Percentiles rank a stretch among this genome's conserved stretches.
Conservation (phyloP, 1,140 invertebrate genomes). For the Psilanteris sp. region DNA sequence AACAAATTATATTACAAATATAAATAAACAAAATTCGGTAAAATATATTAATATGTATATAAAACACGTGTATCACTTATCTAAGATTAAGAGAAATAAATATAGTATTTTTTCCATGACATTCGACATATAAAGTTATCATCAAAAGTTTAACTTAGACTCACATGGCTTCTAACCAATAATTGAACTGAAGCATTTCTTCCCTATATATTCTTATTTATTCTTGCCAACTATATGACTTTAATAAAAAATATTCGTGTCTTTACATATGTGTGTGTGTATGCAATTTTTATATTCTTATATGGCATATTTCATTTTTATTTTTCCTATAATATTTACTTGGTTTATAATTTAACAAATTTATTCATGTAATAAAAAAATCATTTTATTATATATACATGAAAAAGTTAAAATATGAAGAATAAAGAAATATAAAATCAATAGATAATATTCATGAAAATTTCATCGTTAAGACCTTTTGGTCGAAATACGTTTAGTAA, state of each 20-base stretch:
- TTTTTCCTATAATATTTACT: background rate
- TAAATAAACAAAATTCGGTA: no score
- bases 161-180: conserved; percentile 27
- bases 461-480: no score
- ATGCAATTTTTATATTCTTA: conserved; percentile 2
- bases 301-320: conserved; percentile 20
- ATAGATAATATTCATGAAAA: no score
- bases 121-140: conserved; percentile 49
- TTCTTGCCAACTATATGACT: conserved; percentile 1
- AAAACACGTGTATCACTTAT: no score
- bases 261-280: conserved; percentile 6
- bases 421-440: no score
- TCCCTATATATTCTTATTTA: conserved; percentile 19
- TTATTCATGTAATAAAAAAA: no score
- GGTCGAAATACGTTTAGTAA: no score
- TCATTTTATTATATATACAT: no score
- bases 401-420: no score
- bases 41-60: no score
- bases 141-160: conserved; percentile 31
- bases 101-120: conserved; percentile 10
- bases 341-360: background rate
- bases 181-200: conserved; percentile 22
- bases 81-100: no score
- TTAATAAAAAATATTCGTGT: conserved; percentile 24
- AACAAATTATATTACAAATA: no score